These are phyloP conservation scores for Tapirus indicus DNA, from an alignment of 2,797 vertebrate genomes.

Conservation along the genomic window DNA sequence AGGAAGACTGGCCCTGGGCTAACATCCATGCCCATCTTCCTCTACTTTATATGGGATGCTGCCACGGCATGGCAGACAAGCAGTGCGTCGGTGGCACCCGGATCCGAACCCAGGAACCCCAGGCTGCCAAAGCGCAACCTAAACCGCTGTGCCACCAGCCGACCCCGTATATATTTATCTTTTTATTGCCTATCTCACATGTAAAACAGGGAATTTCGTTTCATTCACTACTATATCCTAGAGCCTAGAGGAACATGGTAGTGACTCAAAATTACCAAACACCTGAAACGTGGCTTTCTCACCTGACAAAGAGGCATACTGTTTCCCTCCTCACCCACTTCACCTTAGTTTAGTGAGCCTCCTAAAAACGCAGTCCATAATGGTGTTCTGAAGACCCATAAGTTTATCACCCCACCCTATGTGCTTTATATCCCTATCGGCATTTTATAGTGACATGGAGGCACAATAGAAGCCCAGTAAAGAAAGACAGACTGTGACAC, in stretches of 20 bases:
- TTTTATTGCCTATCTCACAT: not conserved
- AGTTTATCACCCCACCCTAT: not conserved
- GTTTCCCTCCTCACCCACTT: not conserved
- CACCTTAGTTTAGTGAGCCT: not conserved
- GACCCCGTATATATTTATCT: not conserved
- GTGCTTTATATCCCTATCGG: not conserved
- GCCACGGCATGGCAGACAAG: too few species aligned
- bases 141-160: too few species aligned
- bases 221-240: not conserved
- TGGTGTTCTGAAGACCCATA: not conserved
- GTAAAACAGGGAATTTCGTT: conserved; percentile 15
- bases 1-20: too few species aligned
- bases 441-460: not conserved
- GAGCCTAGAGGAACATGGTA: not conserved
- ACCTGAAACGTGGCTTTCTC: conserved; percentile 6
- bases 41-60: too few species aligned
- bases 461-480: not conserved
- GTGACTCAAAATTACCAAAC: not conserved
- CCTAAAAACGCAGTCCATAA: not conserved
- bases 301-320: not conserved
- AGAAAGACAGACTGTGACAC: not conserved
- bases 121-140: too few species aligned
- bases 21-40: too few species aligned
- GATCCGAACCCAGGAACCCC: too few species aligned
- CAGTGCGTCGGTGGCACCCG: too few species aligned